These are phyloP conservation scores for Marronus borbonicus DNA, from an alignment of 2,888 invertebrate species.

Conservation along the genomic window DNA sequence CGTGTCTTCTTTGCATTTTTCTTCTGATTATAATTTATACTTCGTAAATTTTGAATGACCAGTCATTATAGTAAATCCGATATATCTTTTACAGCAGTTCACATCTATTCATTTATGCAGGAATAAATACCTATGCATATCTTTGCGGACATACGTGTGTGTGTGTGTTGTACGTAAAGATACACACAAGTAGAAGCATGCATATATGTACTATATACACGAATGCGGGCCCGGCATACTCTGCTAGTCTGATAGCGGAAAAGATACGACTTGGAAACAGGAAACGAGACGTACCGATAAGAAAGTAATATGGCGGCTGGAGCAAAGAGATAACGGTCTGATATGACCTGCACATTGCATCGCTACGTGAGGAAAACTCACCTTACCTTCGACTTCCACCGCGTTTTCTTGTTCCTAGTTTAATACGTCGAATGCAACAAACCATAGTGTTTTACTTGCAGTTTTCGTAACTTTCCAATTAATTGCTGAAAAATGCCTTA, in stretches of 20 bases:
- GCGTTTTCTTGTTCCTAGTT: slow-evolving; percentile 13
- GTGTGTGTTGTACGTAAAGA: slow-evolving; percentile 7
- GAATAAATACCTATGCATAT: neutral
- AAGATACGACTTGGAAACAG: slow-evolving; percentile 69
- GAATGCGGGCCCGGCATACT: slow-evolving; percentile 59
- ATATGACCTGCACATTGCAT: slow-evolving; percentile 64
- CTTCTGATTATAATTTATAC: neutral
- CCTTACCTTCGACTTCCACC: slow-evolving; percentile 30
- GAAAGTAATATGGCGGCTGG: slow-evolving; percentile 70
- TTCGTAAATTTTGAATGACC: neutral
- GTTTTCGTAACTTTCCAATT: too few species aligned
- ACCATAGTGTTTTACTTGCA: neutral
- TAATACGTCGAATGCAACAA: slow-evolving; percentile 1
- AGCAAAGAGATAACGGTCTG: slow-evolving; percentile 67
- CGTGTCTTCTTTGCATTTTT: too few species aligned
- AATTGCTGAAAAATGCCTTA: too few species aligned
- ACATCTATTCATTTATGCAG: neutral
- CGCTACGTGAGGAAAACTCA: slow-evolving; percentile 56
- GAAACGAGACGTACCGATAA: slow-evolving; percentile 69
- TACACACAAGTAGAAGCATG: slow-evolving; percentile 19
- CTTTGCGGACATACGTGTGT: neutral
- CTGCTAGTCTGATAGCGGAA: slow-evolving; percentile 66
- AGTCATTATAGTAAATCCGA: too few species aligned
- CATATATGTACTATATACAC: slow-evolving; percentile 22
- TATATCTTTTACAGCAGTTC: too few species aligned